Evolutionary conservation across 2,113 vertebrate genomes (phyloP), one percentile per base, ranked within the genome.

Genomic region (Hippocampus abdominalis): DNA sequence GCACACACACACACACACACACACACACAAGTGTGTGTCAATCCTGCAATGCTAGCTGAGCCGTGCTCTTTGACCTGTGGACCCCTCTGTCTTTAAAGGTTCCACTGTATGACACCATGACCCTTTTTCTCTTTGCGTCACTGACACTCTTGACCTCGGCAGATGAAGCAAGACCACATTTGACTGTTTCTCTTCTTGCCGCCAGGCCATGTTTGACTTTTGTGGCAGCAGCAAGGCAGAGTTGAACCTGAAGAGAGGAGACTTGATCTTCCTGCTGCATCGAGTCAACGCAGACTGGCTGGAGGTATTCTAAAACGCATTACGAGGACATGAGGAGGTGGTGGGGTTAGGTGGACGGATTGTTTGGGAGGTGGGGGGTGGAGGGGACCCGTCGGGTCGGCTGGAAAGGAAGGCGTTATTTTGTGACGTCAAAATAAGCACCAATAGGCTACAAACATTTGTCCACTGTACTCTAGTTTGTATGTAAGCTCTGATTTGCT

Each of bases 231-330:
- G 84, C 84, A 93, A 93, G 53, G 87, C 95, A 79, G 96, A 99
- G 89, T 87, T 99, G 79, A 95, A 80, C 68, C 94, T 99, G 88
- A 95, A 93, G 84, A 92, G 89, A 69, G 96, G 96, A 80, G 94
- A 96, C 44, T 88, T 99, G 91, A 94, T 99, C 91, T 96, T 96
- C 89, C 94, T 99, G 60, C 94, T 98, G 83, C 93, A 94, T 76
- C 93, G 89, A 88, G 88, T 99, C 84, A 98, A 99, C 84, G 92
- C 92, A 59, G 95, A 99, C 84, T 99, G 97, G 97, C 87, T 98
- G 82, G 97, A 99, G 95, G 96, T 98, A 87, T 94, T 91, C 81
- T 75, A 60, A 23, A 79, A 78, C 82, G 73, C 81, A 68, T 71
- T 63, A 64, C 68, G 16, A 76, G 68, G 76, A 70, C 76, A 68